Conservation (phyloP, 2,113 vertebrate species). For the Anoplopoma fimbria region DNA sequence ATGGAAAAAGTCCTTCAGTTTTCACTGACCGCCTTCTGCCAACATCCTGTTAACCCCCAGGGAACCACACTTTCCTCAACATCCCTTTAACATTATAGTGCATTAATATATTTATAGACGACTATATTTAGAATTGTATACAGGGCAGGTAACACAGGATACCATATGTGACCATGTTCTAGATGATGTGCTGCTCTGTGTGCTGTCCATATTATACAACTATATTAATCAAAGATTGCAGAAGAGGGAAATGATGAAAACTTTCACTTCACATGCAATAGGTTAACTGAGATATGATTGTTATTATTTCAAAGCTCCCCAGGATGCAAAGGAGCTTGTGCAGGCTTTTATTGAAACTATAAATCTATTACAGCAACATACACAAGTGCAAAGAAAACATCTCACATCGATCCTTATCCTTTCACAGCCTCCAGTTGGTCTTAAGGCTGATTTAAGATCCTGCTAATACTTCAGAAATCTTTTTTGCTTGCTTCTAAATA, state of each 20-base stretch:
- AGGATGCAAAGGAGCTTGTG: conserved; percentile 3
- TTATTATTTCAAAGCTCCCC: background rate
- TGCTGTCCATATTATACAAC: background rate
- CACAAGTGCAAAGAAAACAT: conserved; percentile 21
- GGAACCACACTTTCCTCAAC: conserved; percentile 28
- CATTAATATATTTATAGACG: conserved; percentile 62
- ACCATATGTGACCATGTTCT: conserved; percentile 29
- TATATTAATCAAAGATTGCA: background rate
- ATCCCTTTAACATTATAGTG: conserved; percentile 44
- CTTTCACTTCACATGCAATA: background rate
- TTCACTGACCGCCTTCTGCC: conserved; percentile 23
- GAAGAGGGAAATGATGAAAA: background rate
- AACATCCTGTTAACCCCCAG: background rate
- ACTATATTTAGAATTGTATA: conserved; percentile 56
- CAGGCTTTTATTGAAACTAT: background rate
- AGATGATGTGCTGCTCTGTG: conserved; percentile 4
- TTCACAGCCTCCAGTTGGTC: background rate
- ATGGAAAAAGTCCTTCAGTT: conserved; percentile 17
- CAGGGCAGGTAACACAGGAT: conserved; percentile 13
- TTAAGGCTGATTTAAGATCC: conserved; percentile 8
- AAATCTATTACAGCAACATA: conserved; percentile 9
- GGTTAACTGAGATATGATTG: background rate
- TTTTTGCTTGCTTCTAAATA: background rate
- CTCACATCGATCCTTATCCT: background rate
- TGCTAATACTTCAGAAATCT: background rate